These are phyloP conservation scores for Lycodopsis pacificus DNA, from an alignment of 2,797 vertebrate species.

Conservation along the genomic window DNA sequence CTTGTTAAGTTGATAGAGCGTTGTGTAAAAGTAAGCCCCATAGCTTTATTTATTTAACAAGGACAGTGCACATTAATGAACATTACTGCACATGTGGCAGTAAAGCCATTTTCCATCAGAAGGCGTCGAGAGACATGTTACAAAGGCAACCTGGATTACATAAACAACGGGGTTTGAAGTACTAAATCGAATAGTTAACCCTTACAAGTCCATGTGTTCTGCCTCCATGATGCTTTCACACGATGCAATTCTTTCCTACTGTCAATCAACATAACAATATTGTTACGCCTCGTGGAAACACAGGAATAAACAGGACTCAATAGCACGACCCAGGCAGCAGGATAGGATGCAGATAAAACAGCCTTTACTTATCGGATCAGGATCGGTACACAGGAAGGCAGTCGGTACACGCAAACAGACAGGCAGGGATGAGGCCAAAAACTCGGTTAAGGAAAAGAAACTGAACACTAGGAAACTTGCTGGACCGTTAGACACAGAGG, in stretches of 20 bases:
- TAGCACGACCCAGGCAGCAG: not conserved
- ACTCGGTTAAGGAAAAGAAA: too few species aligned
- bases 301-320: not conserved
- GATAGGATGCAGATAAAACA: not conserved
- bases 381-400: not conserved
- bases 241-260: not conserved
- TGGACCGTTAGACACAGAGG: too few species aligned
- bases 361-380: not conserved
- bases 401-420: too few species aligned
- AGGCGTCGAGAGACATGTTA: not conserved
- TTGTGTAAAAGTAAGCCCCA: not conserved
- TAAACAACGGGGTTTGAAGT: not conserved
- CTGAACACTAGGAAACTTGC: too few species aligned
- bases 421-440: too few species aligned
- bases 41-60: slow-evolving; percentile 5
- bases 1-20: not conserved
- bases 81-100: not conserved
- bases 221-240: not conserved
- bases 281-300: not conserved
- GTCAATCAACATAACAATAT: not conserved
- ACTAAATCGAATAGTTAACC: not conserved
- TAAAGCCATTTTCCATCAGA: not conserved
- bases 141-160: not conserved
- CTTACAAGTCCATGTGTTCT: not conserved
- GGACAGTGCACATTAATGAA: not conserved